A percentile compares a stretch with the other conserved stretches of the same genome.
Evolutionary conservation across 2,888 invertebrate genomes (phyloP).

Genomic region (Drosophila ezoana): DNA sequence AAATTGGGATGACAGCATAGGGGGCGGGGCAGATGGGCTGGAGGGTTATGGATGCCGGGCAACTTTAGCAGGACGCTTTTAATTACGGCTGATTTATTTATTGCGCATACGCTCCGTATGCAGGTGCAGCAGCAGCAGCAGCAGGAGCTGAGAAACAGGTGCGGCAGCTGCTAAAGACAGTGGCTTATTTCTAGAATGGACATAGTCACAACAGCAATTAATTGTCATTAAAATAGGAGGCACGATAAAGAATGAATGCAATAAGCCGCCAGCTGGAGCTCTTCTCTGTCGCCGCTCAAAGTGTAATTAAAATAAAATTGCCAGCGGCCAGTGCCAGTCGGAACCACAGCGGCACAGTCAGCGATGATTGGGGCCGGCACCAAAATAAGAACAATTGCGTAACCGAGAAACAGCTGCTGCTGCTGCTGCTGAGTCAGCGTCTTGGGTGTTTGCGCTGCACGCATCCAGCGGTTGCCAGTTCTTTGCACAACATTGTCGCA

Average conservation of each 20-base stretch:
- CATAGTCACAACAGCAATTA: slow-evolving; percentile 41
- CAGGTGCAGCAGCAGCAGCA: slow-evolving; percentile 37
- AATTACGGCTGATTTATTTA: slow-evolving; percentile 75
- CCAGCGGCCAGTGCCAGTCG: slow-evolving; percentile 11
- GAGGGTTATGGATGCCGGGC: slow-evolving; percentile 10
- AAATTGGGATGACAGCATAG: slow-evolving; percentile 35
- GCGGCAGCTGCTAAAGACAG: slow-evolving; percentile 18
- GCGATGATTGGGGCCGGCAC: neutral
- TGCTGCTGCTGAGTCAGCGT: slow-evolving; percentile 24
- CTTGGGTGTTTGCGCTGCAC: neutral
- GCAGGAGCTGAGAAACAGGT: neutral
- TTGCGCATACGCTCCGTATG: slow-evolving; percentile 65
- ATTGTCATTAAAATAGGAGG: slow-evolving; percentile 63
- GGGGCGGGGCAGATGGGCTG: neutral
- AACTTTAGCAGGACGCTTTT: slow-evolving; percentile 62
- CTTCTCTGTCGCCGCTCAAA: slow-evolving; percentile 60
- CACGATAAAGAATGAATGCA: slow-evolving; percentile 8
- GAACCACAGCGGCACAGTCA: slow-evolving; percentile 3
- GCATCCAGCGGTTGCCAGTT: slow-evolving; percentile 10
- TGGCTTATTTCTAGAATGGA: slow-evolving; percentile 55
- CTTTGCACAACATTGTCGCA: slow-evolving; percentile 12
- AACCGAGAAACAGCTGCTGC: slow-evolving; percentile 23
- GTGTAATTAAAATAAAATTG: slow-evolving; percentile 68
- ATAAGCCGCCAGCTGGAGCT: slow-evolving; percentile 29
- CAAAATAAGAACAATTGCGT: neutral